These are phyloP conservation scores for Frieseomelitta varia DNA, from an alignment of 1,140 invertebrate genomes.

Conservation along the genomic window DNA sequence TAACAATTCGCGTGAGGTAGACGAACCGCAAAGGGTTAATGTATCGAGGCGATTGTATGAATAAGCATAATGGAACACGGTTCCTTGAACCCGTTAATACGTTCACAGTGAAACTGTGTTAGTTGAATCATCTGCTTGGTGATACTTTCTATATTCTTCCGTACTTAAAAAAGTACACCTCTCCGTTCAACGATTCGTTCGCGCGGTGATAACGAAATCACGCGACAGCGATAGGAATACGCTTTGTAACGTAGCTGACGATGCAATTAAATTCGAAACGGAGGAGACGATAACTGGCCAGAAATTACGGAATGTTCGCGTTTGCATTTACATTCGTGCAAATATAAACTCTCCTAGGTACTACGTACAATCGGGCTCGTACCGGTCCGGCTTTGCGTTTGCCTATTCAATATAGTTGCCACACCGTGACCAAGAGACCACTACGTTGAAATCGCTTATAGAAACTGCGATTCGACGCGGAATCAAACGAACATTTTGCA, in stretches of 20 bases:
- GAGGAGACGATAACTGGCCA: slow-evolving; percentile 76
- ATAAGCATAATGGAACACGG: slow-evolving; percentile 23
- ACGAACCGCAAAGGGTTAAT: slow-evolving; percentile 5
- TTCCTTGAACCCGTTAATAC: slow-evolving; percentile 28
- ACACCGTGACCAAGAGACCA: slow-evolving; percentile 67
- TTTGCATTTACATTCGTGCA: slow-evolving; percentile 73
- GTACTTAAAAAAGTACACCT: background rate
- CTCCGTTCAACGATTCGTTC: background rate
- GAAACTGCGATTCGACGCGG: slow-evolving; percentile 44
- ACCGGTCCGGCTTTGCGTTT: slow-evolving; percentile 67
- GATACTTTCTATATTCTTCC: background rate
- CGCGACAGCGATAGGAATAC: slow-evolving; percentile 22
- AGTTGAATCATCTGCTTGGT: background rate
- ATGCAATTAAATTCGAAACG: slow-evolving; percentile 69
- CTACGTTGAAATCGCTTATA: slow-evolving; percentile 67
- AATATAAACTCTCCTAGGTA: slow-evolving; percentile 65
- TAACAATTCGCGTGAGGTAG: background rate
- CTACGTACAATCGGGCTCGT: slow-evolving; percentile 68
- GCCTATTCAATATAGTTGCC: slow-evolving; percentile 75
- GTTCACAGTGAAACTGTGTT: background rate
- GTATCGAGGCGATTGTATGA: slow-evolving; percentile 7
- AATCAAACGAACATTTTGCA: slow-evolving; percentile 54
- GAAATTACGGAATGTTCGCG: slow-evolving; percentile 75
- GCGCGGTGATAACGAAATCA: slow-evolving; percentile 18
- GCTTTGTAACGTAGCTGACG: slow-evolving; percentile 48